Base-by-base conservation (phyloP, 2,113 vertebrate species). In the Myxocyprinus asiaticus region DNA sequence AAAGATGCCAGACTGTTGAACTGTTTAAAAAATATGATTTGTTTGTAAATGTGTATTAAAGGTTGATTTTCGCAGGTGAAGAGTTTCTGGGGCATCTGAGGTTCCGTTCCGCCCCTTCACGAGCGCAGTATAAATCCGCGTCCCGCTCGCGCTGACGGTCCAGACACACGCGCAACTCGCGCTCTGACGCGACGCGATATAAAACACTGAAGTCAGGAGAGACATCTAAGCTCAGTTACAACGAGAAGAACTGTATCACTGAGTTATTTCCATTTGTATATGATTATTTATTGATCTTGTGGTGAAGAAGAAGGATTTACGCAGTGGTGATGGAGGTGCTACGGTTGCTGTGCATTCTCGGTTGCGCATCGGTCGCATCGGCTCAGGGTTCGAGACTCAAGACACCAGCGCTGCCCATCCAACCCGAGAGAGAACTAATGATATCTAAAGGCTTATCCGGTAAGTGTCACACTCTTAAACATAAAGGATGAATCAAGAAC, bases 401-500 rank as follows among this genome's bases (percentile, higher is more conserved):
- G 87, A 59, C 90, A n/a, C 82, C 93, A 50, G 85, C 93, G 64
- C 88, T 95, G 82, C 95, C 94, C 87, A 95, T 96, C 89, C 94
- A 95, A 82, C 93, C 95, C 0, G 95, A 96, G 87, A 91, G 89
- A 62, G 95, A 96, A 0, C 94, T 94, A 74, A 83, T 92, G 79
- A 91, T 93, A 4, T 91, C 92, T 80, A 95, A 95, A 80, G 93
- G 94, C 68, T 61, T 91, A 79, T 87, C 95, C 93, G 96, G 96
- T 95, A 87, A 86, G 88, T 63, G 9, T 63, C 2, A 33, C 22
- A 8, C 44, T 64, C 44, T 65, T 43, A 64, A 43, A 12, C 2
- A 42, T 62, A 2, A 10, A 12, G 10, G 9, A 6, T 45, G 4
- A 9, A 1, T 11, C 50, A 53, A 48, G 47, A 48, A 4, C 47